Evolutionary conservation across 1,140 invertebrate genomes (phyloP), one percentile per base, ranked within the genome.

Genomic region (Calephelis virginiensis): DNA sequence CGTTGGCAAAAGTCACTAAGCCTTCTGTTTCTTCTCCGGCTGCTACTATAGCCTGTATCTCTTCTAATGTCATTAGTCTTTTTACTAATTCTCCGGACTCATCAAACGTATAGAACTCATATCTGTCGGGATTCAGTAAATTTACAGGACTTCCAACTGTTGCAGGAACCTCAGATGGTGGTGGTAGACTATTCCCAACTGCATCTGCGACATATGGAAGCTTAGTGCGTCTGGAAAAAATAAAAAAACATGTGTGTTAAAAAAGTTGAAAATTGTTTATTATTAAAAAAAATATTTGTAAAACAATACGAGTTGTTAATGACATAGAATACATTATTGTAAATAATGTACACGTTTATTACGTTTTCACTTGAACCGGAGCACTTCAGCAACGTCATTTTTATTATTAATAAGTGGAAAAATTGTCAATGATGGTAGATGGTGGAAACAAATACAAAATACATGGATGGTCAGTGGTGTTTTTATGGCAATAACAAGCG

Each of bases 41-140:
- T 1, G 96, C 96, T 43, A 97, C 96, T 63, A 97, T 95, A 53
- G 94, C 94, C 80, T 96, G 95, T 66, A 97, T 97, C 89, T 97
- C 95, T 74, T 96, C 93, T 73, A 96, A 90, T 40, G 95, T 96
- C 96, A 97, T 97, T 43, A 96, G 91, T 70, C 95, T 92, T 77
- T 96, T 96, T 1, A 97, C 94, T 28, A 97, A 92, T 77, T 97
- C 95, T 28, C 96, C 96, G 53, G 94, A 94, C 74, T 96, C 95
- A 77, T 96, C 94, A 75, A 96, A 96, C 0, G 96, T 96, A 77
- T 96, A 97, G 81, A 96, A 97, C 83, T 96, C 95, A 86, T 96
- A 97, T 86, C 94, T 92, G 77, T 97, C 96, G 5, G 96, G 96
- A 69, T 94, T 94, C 5, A 96, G 83, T 5, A 97, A 89, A 74